Percentiles rank a stretch among this genome's conserved stretches.
phyloP scores from a whole-genome alignment of 2,888 invertebrate species.

The Diarsia mendica region DNA sequence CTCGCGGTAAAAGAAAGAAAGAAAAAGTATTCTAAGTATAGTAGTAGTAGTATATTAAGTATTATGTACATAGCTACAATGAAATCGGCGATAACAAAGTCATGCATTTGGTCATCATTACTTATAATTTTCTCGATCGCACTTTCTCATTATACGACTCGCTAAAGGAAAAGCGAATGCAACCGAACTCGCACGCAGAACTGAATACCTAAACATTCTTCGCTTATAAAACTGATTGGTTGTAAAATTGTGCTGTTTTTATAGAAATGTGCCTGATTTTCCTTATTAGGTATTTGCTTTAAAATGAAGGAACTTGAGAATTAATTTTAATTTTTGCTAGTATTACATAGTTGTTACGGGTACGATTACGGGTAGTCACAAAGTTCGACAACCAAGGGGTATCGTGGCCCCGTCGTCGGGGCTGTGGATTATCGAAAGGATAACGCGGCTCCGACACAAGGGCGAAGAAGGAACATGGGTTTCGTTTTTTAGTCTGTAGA shows the following conservation, averaged over 20 bases:
- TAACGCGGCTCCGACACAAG: too few relatives aligned
- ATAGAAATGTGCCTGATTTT: not conserved
- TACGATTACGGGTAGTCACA: too few relatives aligned
- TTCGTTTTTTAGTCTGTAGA: too few relatives aligned
- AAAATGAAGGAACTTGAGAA: too few relatives aligned
- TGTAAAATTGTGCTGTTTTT: not conserved
- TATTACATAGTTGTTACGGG: not conserved
- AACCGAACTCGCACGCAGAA: slow-evolving; percentile 35
- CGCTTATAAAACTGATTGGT: not conserved
- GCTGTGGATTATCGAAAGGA: too few relatives aligned
- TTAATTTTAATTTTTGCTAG: not conserved
- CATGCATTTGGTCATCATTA: slow-evolving; percentile 28
- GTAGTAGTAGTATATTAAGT: too few relatives aligned
- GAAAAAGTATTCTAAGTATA: too few relatives aligned
- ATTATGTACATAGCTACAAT: not conserved
- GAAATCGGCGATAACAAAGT: slow-evolving; percentile 22
- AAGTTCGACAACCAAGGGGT: not conserved
- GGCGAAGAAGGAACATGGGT: too few relatives aligned
- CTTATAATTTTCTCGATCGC: slow-evolving; percentile 36
- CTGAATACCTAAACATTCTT: slow-evolving; percentile 34
- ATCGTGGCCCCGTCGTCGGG: too few relatives aligned
- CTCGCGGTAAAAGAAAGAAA: too few relatives aligned
- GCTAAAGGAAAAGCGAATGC: slow-evolving; percentile 34
- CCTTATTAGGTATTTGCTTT: too few relatives aligned
- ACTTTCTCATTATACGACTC: slow-evolving; percentile 37